Conservation (phyloP, 2,113 vertebrate genomes). For the Prolemur simus region DNA sequence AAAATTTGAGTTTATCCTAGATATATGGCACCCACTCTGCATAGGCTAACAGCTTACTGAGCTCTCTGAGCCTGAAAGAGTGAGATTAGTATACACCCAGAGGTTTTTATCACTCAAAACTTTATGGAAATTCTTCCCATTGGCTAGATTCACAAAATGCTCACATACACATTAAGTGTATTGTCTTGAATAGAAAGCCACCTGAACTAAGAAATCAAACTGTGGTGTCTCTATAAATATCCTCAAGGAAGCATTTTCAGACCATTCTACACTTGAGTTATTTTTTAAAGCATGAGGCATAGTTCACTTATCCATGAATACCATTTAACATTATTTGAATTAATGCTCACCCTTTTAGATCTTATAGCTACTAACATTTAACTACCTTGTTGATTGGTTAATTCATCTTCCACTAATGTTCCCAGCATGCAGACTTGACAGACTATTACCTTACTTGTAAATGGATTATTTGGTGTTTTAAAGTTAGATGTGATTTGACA, state of each 20-base stretch:
- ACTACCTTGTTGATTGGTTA: constrained; percentile 73
- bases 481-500: constrained; percentile 56
- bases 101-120: neutral
- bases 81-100: neutral
- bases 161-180: neutral
- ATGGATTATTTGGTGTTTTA: constrained; percentile 70
- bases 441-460: constrained; percentile 71
- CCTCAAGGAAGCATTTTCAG: neutral
- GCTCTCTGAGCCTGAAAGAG: neutral
- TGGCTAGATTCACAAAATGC: neutral
- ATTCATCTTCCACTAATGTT: constrained; percentile 69
- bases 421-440: constrained; percentile 56
- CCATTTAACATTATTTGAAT: constrained; percentile 63
- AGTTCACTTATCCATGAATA: constrained; percentile 61
- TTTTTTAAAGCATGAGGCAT: constrained; percentile 37
- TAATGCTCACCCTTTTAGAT: constrained; percentile 53
- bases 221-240: neutral
- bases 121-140: neutral
- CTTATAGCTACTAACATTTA: constrained; percentile 61
- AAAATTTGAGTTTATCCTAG: neutral
- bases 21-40: neutral
- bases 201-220: neutral
- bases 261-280: constrained; percentile 14
- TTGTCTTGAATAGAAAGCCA: constrained; percentile 16
- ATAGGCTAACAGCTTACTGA: neutral